Conservation (phyloP, 2,113 vertebrate species). For the Neodon shergylaensis region DNA sequence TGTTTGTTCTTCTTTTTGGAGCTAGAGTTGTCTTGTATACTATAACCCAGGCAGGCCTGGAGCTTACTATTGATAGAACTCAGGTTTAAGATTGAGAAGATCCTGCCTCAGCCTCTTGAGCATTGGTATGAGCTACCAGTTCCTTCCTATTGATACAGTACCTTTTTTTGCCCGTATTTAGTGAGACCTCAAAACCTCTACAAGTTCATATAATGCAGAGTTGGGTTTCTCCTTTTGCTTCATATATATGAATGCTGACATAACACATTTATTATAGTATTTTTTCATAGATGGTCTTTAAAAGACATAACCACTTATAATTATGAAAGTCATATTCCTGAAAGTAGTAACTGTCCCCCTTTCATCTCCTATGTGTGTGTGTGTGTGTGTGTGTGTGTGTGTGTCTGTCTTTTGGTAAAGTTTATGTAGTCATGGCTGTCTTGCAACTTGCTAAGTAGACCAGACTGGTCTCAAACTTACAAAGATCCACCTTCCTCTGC, state of each 20-base stretch:
- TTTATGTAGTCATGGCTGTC: background rate
- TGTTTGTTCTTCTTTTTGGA: background rate
- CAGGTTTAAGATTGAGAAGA: background rate
- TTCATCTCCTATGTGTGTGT: background rate
- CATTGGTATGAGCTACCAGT: background rate
- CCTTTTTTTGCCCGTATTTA: background rate
- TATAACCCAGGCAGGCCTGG: background rate
- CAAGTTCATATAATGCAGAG: background rate
- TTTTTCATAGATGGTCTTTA: conserved; percentile 44
- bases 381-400: background rate
- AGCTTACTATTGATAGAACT: background rate
- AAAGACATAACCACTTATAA: background rate
- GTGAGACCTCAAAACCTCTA: background rate
- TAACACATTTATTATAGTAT: background rate
- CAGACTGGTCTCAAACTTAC: background rate
- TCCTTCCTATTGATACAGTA: background rate
- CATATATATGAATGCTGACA: conserved; percentile 19
- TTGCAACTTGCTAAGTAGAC: background rate
- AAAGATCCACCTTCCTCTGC: background rate
- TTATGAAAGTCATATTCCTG: background rate
- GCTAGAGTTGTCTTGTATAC: background rate
- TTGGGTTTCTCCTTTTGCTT: background rate
- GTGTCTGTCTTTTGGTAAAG: background rate
- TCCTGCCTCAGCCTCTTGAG: background rate
- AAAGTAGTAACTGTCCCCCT: background rate